Conservation (phyloP, 2,113 vertebrate species). For the Bettongia penicillata region DNA sequence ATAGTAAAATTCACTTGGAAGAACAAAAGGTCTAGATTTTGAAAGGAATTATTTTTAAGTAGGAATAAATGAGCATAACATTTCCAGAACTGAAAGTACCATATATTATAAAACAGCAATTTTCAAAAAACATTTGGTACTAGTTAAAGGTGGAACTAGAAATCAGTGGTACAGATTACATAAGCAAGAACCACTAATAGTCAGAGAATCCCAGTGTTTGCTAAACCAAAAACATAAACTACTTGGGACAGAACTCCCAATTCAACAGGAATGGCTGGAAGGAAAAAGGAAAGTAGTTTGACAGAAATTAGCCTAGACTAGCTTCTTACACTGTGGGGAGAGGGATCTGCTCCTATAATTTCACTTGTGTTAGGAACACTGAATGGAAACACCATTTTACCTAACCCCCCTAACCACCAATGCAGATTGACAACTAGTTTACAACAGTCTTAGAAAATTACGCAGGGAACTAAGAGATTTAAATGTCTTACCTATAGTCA, state of each 20-base stretch:
- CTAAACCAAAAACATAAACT: background rate
- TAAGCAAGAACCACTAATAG: background rate
- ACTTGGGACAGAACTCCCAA: background rate
- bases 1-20: background rate
- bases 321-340: background rate
- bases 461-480: background rate
- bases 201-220: background rate
- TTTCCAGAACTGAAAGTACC: background rate
- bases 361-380: too few species aligned
- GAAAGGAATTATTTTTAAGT: too few species aligned
- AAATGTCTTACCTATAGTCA: background rate
- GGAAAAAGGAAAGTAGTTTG: background rate
- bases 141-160: background rate
- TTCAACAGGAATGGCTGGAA: background rate
- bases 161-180: background rate
- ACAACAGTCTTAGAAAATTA: background rate
- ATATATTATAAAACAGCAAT: background rate
- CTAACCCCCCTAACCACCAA: background rate
- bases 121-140: background rate
- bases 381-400: too few species aligned
- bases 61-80: background rate
- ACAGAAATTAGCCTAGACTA: background rate
- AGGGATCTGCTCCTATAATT: background rate
- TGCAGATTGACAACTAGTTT: background rate
- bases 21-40: background rate